Evolutionary conservation across 2,797 vertebrate genomes (phyloP).

Genomic region (Gadopsis bispinosus): DNA sequence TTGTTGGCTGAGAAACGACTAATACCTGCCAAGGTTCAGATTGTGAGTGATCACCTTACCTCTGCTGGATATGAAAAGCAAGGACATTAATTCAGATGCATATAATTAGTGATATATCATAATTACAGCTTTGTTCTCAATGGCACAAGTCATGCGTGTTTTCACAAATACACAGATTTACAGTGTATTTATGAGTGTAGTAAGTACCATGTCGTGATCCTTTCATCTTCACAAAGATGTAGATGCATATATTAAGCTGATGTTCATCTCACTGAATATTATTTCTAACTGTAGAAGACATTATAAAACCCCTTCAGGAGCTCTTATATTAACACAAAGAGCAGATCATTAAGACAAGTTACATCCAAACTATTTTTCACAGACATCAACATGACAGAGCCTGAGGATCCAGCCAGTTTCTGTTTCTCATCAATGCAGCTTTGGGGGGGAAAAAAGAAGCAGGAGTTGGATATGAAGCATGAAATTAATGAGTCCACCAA

Average conservation of each 20-base stretch:
- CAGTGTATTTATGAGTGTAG: constrained; percentile 12
- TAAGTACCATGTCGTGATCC: neutral
- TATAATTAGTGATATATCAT: constrained; percentile 27
- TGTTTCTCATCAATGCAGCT: constrained; percentile 67
- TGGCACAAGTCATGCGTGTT: constrained; percentile 11
- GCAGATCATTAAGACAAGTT: constrained; percentile 34
- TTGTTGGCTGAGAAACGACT: constrained; percentile 53
- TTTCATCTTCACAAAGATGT: constrained; percentile 26
- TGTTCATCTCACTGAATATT: constrained; percentile 3
- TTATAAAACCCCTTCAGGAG: constrained; percentile 1
- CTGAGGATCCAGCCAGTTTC: constrained; percentile 36
- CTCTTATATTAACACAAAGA: constrained; percentile 27
- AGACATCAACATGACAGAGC: constrained; percentile 39
- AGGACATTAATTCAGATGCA: constrained; percentile 40
- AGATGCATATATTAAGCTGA: constrained; percentile 57
- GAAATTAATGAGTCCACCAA: constrained; percentile 70
- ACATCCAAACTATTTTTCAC: constrained; percentile 34
- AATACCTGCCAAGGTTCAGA: constrained; percentile 57
- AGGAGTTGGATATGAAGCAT: constrained; percentile 62
- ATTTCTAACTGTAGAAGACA: neutral
- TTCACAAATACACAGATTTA: neutral
- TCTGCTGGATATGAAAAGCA: constrained; percentile 50
- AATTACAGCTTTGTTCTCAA: neutral
- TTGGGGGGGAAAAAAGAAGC: constrained; percentile 34
- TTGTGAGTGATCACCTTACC: constrained; percentile 51